Base-by-base conservation (phyloP, 2,888 invertebrate species). In the Neria commutata region DNA sequence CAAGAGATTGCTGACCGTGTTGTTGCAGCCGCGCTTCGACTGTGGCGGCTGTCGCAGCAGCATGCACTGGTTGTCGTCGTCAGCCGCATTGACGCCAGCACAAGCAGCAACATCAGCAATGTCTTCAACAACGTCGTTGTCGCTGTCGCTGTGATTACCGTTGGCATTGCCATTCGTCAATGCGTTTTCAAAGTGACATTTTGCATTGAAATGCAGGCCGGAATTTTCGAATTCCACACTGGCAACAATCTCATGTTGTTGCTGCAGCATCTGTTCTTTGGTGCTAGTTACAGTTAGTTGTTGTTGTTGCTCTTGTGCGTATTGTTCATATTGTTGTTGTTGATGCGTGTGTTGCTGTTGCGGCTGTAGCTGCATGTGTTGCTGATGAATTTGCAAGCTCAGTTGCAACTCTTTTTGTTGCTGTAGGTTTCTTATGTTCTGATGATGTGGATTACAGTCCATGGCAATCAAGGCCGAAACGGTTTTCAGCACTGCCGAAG, bases 361-460 rank as follows among this genome's bases (percentile, higher is more conserved):
- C 54, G 63, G 62, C 48, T 71, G 67, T 58, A 63, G 58, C 34
- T 67, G 57, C 54, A 62, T 61, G 45, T 68, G 67, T 56, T 67
- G 61, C 49, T 58, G 68, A 81, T 85, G 50, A 83, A 85, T 67
- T 83, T 86, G 71, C 64, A 73, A 63, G 61, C 72, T 72, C 46
- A 66, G 61, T 59, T 74, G 75, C 66, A 75, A 63, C 60, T 78
- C 71, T 69, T 75, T 72, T 70, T 72, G 74, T 61, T 75, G 76
- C 59, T 77, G 78, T 67, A 73, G 66, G 61, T 73, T 75, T 56
- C 70, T 71, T 67, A 72, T 73, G 71, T 84, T 85, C 71, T 84
- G 83, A 67, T 83, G 84, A 68, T 84, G 81, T 45, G 84, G 65
- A 66, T 84, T 84, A 19, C 76, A 79, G 69, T 77, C 77, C 62